Evolutionary conservation across 2,113 vertebrate species (phyloP).

Genomic region (Callionymus lyra): DNA sequence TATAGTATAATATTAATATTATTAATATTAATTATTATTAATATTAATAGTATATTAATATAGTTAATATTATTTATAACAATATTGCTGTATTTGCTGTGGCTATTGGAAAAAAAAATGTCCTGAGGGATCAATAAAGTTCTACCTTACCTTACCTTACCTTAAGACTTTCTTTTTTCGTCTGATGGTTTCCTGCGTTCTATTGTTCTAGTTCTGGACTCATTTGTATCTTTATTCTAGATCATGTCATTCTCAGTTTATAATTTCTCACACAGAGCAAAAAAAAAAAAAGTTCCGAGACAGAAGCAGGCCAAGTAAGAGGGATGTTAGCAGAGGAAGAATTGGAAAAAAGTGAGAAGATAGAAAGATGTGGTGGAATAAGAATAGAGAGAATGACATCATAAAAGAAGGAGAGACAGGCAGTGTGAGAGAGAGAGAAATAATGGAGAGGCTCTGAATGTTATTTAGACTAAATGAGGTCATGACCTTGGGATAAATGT

Average conservation of each 20-base stretch:
- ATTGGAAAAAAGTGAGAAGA: constrained; percentile 12
- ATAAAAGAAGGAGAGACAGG: constrained; percentile 33
- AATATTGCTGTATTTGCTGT: no score
- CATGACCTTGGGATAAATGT: constrained; percentile 58
- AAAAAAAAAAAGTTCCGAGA: no score
- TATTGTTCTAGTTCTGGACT: background rate
- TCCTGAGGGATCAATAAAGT: no score
- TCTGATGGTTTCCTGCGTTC: no score
- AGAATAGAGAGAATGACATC: constrained; percentile 10
- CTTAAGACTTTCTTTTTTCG: no score
- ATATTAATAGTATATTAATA: no score
- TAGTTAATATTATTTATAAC: no score
- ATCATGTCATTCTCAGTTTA: no score
- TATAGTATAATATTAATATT: no score
- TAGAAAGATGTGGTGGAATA: background rate
- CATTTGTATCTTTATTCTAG: background rate
- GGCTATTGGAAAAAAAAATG: no score
- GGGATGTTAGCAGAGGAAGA: background rate
- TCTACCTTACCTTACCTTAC: no score
- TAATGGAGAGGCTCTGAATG: constrained; percentile 45
- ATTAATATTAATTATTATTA: no score
- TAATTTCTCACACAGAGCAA: background rate
- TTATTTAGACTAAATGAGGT: constrained; percentile 66
- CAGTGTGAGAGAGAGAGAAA: constrained; percentile 33
- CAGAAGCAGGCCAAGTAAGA: constrained; percentile 6